Base-by-base conservation (phyloP, 1,140 invertebrate genomes). In the Diorhabda sublineata region DNA sequence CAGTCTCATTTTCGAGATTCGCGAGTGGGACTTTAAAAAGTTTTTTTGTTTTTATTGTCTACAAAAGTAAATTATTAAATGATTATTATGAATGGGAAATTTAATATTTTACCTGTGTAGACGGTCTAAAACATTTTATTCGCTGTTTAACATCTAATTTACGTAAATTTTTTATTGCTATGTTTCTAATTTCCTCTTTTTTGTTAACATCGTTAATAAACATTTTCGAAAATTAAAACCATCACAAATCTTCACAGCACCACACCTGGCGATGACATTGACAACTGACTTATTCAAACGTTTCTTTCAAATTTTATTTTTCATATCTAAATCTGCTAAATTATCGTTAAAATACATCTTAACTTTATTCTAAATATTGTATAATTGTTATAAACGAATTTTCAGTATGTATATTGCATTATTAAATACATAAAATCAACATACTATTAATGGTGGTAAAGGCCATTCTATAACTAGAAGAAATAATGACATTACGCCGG, bases 201-300 rank as follows among this genome's bases (percentile, higher is more conserved):
- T 88, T 86, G 63, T 85, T 78, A 67, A 88, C 84, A 80, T 89
- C 87, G 76, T 86, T 88, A 78, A 89, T 85, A 76, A 87, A 84
- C 88, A 90, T 89, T 79, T 71, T 75, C n/a, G n/a, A 52, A 52
- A 52, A 8, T 8, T 52, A 52, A 3, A 52, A 52, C n/a, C n/a
- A 52, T 3, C 47, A 52, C n/a, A 52, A 6, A 26, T 26, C 26
- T 26, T 26, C 26, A 26, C 26, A 26, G 26, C 26, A 26, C 26
- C 26, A 26, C 26, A 26, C 26, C 26, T 26, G 26, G 26, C 26
- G 26, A 26, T 26, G 26, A 26, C 26, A 26, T 26, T 26, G 26
- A 26, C 26, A 26, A 26, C 26, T 26, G 26, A 26, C 26, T 26
- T 26, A 26, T 26, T 26, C 26, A 26, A 26, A 26, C 26, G 26